Base-by-base conservation (phyloP, 1,140 invertebrate genomes). In the Brachionus paranguensis region DNA sequence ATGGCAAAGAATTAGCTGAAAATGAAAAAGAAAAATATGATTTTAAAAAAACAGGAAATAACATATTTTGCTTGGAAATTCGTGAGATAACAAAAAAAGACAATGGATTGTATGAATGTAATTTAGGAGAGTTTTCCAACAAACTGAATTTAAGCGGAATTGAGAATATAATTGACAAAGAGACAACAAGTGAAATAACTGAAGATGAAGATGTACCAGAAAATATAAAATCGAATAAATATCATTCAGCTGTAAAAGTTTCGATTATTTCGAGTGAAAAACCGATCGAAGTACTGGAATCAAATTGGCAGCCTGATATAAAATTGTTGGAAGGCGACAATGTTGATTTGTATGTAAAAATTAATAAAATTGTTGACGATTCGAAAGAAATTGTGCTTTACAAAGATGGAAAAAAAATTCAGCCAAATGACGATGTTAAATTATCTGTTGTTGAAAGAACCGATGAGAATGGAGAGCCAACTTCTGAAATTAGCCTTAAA, bases 141-240 rank as follows among this genome's bases (percentile, higher is more conserved):
- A 81, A 81, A 20, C 17, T 81, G 24, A 81, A 81, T 47, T 17
- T 81, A 37, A 64, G 50, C 2, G 78, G 78, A 7, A 81, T 81
- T 4, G 78, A 81, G 11, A 68, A 81, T 27, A 45, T 68, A 17
- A 33, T 81, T 4, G 47, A 79, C 2, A 79, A n/a, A 60, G 43
- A 50, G 0, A 79, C 76, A 20, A 50, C 24, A 24, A 53, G 20
- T 41, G 76, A 79, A 79, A 47, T 53, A 78, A 29, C 41, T 17
- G 33, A 45, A 33, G 29, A 78, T 29, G 50, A 78, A 60, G 27
- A 55, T 27, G 27, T 50, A 6, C 6, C 33, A 7, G 33, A 37
- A 0, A 37, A 37, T 6, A 37, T 37, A 6, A 37, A 37, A 37
- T 37, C 33, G 1, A 37, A 37, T 1, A 37, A 37, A 37, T 72